Conservation (phyloP, 64 coral and sea anemone genomes). For the Pachyseris speciosa region DNA sequence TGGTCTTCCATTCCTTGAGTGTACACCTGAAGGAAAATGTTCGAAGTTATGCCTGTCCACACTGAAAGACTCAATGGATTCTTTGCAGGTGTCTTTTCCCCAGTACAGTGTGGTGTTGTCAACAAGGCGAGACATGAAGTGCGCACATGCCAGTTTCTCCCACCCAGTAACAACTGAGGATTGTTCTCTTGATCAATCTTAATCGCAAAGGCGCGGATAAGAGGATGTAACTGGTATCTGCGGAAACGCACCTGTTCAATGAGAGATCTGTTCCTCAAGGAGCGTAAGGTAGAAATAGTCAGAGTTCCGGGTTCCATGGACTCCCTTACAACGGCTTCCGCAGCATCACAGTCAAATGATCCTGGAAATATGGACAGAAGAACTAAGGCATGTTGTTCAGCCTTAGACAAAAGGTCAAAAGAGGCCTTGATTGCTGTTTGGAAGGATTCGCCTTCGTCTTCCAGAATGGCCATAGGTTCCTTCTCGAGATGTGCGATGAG, state of each 20-base stretch:
- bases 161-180: neutral
- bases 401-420: no score
- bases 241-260: no score
- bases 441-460: no score
- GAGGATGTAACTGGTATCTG: no score
- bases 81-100: conserved; percentile 15
- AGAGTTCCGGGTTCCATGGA: neutral
- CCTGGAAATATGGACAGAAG: no score
- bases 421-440: no score
- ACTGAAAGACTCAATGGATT: conserved; percentile 36
- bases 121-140: conserved; percentile 10
- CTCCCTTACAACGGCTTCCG: no score
- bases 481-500: no score
- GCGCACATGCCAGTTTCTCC: neutral
- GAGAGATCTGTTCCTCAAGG: no score
- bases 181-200: neutral
- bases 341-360: no score
- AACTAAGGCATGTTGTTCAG: no score
- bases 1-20: neutral
- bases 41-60: conserved; percentile 57
- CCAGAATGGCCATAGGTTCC: no score
- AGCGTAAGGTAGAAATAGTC: neutral
- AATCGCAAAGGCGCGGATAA: neutral
- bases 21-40: conserved; percentile 14
- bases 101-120: neutral